phyloP scores from a whole-genome alignment of 2,113 vertebrate genomes.

The Ibidorhyncha struthersii region DNA sequence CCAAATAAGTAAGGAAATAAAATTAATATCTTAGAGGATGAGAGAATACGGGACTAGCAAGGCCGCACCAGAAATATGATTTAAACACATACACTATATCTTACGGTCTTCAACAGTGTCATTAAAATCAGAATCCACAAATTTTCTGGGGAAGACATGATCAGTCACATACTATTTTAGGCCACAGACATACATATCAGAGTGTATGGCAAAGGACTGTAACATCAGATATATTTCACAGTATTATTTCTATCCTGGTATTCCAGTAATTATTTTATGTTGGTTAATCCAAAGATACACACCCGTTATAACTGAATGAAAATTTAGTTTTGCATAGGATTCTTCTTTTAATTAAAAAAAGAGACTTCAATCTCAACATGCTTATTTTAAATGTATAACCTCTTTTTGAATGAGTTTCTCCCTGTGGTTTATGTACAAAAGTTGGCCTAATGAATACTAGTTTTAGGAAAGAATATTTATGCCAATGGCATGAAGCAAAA shows the following conservation, averaged over 20 bases:
- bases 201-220: background rate
- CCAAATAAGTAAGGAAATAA: background rate
- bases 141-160: background rate
- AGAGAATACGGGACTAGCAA: background rate
- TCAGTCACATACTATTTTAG: background rate
- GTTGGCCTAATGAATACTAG: background rate
- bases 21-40: background rate
- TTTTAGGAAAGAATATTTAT: background rate
- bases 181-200: background rate
- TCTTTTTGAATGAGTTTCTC: background rate
- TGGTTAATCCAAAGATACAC: background rate
- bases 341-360: background rate
- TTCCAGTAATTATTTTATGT: background rate
- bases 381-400: background rate
- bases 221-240: background rate
- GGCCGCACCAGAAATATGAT: background rate
- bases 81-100: fast-evolving
- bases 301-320: background rate
- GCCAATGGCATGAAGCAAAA: background rate
- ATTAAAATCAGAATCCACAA: background rate
- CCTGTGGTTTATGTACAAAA: background rate
- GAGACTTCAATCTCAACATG: background rate
- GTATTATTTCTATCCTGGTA: background rate
- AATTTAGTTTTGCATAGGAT: background rate
- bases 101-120: background rate